Conservation (phyloP, 1,140 invertebrate genomes). For the Planococcus citri region DNA sequence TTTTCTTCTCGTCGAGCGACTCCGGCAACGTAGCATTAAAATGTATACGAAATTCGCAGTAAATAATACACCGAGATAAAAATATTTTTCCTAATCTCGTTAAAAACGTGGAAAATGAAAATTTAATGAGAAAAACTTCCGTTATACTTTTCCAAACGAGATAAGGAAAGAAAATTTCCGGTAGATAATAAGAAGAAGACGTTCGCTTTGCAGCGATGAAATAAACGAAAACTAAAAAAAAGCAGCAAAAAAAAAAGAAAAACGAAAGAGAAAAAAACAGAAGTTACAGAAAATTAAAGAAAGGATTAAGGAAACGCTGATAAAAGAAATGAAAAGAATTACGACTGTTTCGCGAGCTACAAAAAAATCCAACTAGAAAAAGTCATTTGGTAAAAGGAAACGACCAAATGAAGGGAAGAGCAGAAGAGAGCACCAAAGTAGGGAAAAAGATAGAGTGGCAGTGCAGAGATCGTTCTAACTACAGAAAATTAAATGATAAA, state of each 20-base stretch:
- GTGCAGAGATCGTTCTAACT: not conserved
- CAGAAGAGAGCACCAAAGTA: not conserved
- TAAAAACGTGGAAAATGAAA: conserved; percentile 17
- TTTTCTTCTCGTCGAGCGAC: too few species aligned
- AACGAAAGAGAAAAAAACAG: too few species aligned
- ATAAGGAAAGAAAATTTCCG: conserved; percentile 20
- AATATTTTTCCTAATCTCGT: conserved; percentile 15
- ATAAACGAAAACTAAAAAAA: not conserved
- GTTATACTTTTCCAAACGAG: conserved; percentile 14
- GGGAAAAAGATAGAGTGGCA: not conserved
- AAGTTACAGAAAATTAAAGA: conserved; percentile 20
- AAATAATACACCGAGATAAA: conserved; percentile 8
- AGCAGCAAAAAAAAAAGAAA: too few species aligned
- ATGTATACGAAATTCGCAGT: not conserved
- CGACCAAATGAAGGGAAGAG: not conserved
- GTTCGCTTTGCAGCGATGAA: not conserved
- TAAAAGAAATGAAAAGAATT: conserved; percentile 9
- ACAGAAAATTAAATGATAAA: conserved; percentile 19
- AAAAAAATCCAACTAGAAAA: not conserved
- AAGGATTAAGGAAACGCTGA: conserved; percentile 17
- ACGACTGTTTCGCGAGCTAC: not conserved
- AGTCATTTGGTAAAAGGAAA: conserved; percentile 4
- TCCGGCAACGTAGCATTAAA: not conserved
- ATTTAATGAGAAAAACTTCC: conserved; percentile 19
- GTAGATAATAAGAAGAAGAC: conserved; percentile 18